Percentiles rank a stretch among this genome's conserved stretches.
Conservation (phyloP, 2,888 invertebrate species). For the Drosophila tripunctata region DNA sequence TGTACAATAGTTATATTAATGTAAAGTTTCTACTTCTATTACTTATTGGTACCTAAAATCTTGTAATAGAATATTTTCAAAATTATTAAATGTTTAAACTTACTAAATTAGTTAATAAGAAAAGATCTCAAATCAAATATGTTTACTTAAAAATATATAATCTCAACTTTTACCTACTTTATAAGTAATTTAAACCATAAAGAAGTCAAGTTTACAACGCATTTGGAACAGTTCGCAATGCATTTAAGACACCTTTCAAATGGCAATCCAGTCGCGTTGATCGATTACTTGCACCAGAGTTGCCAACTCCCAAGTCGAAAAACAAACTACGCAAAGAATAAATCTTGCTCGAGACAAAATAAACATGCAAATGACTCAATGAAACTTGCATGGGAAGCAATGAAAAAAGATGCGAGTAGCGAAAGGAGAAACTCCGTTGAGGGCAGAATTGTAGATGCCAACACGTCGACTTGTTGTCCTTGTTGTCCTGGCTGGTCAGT, state of each 20-base stretch:
- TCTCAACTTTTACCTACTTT: too few species aligned
- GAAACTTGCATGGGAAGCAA: conserved; percentile 31
- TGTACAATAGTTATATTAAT: too few species aligned
- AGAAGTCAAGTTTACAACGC: background rate
- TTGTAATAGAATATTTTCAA: too few species aligned
- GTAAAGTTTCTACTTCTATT: too few species aligned
- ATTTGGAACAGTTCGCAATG: background rate
- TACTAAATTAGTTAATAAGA: too few species aligned
- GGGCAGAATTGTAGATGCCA: conserved; percentile 43
- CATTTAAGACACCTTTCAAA: background rate
- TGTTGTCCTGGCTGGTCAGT: conserved; percentile 35
- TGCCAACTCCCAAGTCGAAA: background rate
- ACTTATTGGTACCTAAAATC: too few species aligned
- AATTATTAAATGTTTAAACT: too few species aligned
- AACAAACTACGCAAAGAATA: conserved; percentile 14
- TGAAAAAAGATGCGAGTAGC: conserved; percentile 26
- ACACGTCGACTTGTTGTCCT: conserved; percentile 47
- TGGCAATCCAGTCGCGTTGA: conserved; percentile 2
- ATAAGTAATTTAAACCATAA: too few species aligned
- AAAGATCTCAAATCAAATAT: too few species aligned
- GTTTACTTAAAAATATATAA: too few species aligned
- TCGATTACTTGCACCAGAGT: conserved; percentile 6
- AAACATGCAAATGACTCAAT: conserved; percentile 71
- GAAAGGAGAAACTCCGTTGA: conserved; percentile 7
- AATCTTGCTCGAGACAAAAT: conserved; percentile 44